These are phyloP conservation scores for Tinea pellionella DNA, from an alignment of 2,888 invertebrate species.

Conservation along the genomic window DNA sequence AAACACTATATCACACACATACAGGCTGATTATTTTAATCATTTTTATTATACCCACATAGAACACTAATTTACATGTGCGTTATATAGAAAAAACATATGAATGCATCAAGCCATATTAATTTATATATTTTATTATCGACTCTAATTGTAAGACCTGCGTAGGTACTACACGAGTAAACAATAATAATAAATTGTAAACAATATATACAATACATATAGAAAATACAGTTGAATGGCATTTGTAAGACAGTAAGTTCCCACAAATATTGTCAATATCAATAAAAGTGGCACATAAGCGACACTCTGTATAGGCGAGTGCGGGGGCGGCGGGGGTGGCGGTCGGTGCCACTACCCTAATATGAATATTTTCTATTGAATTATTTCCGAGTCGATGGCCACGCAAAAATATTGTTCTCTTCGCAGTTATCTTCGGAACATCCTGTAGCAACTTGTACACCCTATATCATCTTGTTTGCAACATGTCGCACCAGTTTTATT, in stretches of 20 bases:
- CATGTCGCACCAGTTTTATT: neutral
- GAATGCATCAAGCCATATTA: too few species aligned
- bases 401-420: conserved; percentile 62
- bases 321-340: neutral
- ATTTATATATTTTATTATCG: too few species aligned
- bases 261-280: neutral
- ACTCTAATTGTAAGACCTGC: too few species aligned
- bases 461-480: conserved; percentile 1
- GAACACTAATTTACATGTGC: too few species aligned
- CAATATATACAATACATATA: too few species aligned
- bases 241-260: neutral
- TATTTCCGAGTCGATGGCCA: conserved; percentile 60
- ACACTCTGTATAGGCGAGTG: conserved; percentile 28
- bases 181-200: too few species aligned
- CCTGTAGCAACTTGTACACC: conserved; percentile 23
- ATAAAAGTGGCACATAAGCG: conserved; percentile 16
- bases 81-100: too few species aligned
- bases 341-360: conserved; percentile 35
- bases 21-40: conserved; percentile 35
- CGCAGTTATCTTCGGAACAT: conserved; percentile 21
- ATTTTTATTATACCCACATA: too few species aligned
- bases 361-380: conserved; percentile 69
- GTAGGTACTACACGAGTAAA: too few species aligned
- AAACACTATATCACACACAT: conserved; percentile 25
- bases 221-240: too few species aligned